Base-by-base conservation (phyloP, 2,797 vertebrate species). In the Phrynocephalus vlangalii region DNA sequence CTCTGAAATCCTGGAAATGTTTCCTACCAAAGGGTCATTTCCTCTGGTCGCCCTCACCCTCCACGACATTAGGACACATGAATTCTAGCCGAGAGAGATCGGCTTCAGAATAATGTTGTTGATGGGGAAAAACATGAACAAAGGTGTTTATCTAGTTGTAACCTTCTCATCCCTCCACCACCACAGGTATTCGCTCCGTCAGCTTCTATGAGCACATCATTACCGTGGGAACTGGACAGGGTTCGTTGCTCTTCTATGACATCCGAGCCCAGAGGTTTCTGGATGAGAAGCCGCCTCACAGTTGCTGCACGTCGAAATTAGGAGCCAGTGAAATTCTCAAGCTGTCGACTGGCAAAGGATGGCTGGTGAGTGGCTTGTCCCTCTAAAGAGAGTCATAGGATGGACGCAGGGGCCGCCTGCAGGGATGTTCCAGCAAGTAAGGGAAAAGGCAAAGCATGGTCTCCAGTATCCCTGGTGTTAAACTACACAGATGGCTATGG, bases 171-270 rank as follows among this genome's bases (percentile, higher is more conserved):
- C 81, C 83, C 76, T 87, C 60, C 87, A 67, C 56, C 6, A 0
- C 1, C 3, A n/a, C 93, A 99, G 99, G 99, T 33, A 99, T 99
- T 94, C 98, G 99, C 3, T 99, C 99, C 0, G 98, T 99, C 94
- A 99, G 99, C 96, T 99, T 99, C 97, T 99, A 99, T 0, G 99
- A 99, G 93, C 99, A 99, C 95, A 99, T 99, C 30, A 98, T 99
- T 94, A 99, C 99, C 0, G 99, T 99, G 94, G 99, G 99, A 81
- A 99, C 99, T 0, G 99, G 99, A 28, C 99, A 99, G 81, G 99
- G 99, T 13, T 99, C 99, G 44, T 96, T 99, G 68, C 95, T 99
- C 60, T 99, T 99, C 94, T 99, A 99, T 0, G 99, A 99, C 92
- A 99, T 99, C 95, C 97, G 98, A 92, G 98, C 98, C 89, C 98